Percentiles rank a stretch among this genome's conserved stretches.
Evolutionary conservation across 2,113 vertebrate genomes (phyloP).

Genomic region (Forbesichthys agassizii): DNA sequence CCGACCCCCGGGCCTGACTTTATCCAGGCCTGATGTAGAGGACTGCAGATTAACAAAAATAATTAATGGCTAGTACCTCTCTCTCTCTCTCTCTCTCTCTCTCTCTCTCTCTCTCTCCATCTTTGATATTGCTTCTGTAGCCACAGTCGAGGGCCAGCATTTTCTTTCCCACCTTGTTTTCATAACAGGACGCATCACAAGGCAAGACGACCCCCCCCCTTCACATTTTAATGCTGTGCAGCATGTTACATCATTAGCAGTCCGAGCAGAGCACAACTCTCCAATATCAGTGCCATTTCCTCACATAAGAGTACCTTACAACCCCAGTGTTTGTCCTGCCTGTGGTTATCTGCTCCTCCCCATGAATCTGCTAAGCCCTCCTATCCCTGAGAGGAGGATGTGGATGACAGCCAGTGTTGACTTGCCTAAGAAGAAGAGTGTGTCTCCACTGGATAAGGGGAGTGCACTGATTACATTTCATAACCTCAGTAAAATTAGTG

Average conservation of each 20-base stretch:
- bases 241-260: slow-evolving; percentile 25
- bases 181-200: slow-evolving; percentile 16
- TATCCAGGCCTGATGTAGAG: too few relatives aligned
- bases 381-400: slow-evolving; percentile 20
- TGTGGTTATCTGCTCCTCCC: slow-evolving; percentile 27
- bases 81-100: not conserved
- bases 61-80: not conserved
- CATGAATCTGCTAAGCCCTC: slow-evolving; percentile 42
- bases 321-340: slow-evolving; percentile 34
- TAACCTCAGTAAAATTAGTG: slow-evolving; percentile 3
- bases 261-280: slow-evolving; percentile 5
- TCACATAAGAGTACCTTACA: slow-evolving; percentile 9
- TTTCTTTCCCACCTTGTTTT: slow-evolving; percentile 15
- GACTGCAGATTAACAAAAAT: not conserved
- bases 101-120: not conserved
- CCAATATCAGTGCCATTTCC: too few relatives aligned
- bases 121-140: not conserved
- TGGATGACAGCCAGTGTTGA: slow-evolving; percentile 42
- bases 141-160: slow-evolving; percentile 5
- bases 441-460: slow-evolving; percentile 11
- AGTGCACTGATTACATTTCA: not conserved
- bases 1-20: too few relatives aligned
- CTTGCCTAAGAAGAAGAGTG: slow-evolving; percentile 49
- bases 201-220: slow-evolving; percentile 23
- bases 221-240: slow-evolving; percentile 20